These are phyloP conservation scores for Helicolenus hilgendorfi DNA, from an alignment of 2,797 vertebrate genomes.

Conservation along the genomic window DNA sequence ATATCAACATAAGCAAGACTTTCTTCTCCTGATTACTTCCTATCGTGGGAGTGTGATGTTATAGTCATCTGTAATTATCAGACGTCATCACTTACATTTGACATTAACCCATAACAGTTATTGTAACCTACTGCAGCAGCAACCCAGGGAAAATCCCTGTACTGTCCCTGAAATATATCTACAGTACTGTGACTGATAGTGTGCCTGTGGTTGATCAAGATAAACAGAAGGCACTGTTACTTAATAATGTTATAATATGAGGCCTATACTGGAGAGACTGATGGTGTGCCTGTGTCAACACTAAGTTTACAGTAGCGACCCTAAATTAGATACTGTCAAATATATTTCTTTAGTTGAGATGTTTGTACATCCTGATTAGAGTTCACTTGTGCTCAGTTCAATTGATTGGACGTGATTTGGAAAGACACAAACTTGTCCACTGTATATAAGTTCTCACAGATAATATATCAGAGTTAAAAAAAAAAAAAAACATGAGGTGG, in stretches of 20 bases:
- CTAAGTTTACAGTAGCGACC: background rate
- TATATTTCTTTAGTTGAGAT: background rate
- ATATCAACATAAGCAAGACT: background rate
- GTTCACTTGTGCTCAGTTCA: no score
- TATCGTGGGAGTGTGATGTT: background rate
- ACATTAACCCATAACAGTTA: background rate
- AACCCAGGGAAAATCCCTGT: constrained; percentile 62
- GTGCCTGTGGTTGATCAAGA: background rate
- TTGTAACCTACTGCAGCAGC: background rate
- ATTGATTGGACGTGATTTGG: no score
- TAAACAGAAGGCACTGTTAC: background rate
- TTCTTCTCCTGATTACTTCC: background rate
- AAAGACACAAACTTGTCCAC: no score
- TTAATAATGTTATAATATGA: no score
- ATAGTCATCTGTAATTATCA: background rate
- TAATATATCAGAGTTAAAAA: no score
- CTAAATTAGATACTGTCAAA: background rate
- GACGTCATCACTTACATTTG: background rate
- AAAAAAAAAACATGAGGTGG: no score
- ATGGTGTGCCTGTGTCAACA: background rate
- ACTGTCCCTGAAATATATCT: constrained; percentile 37
- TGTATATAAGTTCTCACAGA: no score
- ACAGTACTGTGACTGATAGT: background rate
- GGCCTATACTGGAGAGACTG: background rate
- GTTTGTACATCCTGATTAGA: no score